Base-by-base conservation (phyloP, 37 sponge, comb jelly and placozoan species). In the Halichondria panicea region DNA sequence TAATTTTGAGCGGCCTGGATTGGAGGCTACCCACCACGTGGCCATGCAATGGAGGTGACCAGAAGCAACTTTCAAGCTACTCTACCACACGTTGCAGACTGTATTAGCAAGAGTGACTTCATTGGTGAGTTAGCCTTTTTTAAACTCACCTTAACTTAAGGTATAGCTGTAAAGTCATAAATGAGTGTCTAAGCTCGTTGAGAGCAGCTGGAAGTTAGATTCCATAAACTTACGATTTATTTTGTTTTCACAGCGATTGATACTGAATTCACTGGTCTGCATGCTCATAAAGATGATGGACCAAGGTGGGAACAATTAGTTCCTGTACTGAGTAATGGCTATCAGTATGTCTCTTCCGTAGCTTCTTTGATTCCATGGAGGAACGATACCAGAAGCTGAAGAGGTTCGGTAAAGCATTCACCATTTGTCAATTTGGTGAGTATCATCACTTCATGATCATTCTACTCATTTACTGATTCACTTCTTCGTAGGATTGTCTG, bases 201-300 rank as follows among this genome's bases (percentile, higher is more conserved):
- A 48, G 13, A 48, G 52, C 52, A 18, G 52, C 52, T 48, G 13
- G 15, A 18, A 48, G 15, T 48, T 48, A 48, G 15, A 18, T 15
- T 48, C 13, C 13, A 18, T 48, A 18, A 18, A 15, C 13, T 48
- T 48, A 18, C 52, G 15, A 48, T 33, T 6, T 33, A 30, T 9
- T 38, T 68, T 25, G 46, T 39, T 30, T 19, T 25, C 57, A 15
- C 66, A 88, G 91, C 81, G 63, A 70, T 91, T 18, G 91, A 91
- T 46, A 82, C 87, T 1, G 91, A 91, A 42, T 91, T 91, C 63
- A 86, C 91, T 58, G 91, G 91, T 28, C 83, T 91, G 8, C 34
- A 55, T 45, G 71, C 61, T 9, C 40, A 39, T 19, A 12, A 32
- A 18, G 1, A 34, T 9, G 83, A 82, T 56, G 66, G 66, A 43